Evolutionary conservation across 2,888 invertebrate genomes (phyloP).

Genomic region (Ochropleura leucogaster): DNA sequence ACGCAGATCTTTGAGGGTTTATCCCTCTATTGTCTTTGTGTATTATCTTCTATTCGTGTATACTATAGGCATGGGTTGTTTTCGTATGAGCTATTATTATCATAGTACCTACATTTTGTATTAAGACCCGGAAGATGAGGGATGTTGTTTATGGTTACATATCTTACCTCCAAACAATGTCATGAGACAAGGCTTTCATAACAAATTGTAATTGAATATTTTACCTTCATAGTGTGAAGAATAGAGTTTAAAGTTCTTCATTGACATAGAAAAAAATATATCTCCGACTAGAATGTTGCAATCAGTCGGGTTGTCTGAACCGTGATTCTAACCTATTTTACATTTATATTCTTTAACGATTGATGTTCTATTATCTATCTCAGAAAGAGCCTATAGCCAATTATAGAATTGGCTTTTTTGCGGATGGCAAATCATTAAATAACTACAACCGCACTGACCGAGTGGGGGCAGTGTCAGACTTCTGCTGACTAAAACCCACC

Average conservation of each 20-base stretch:
- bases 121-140: not conserved
- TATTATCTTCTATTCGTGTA: not conserved
- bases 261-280: not conserved
- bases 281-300: not conserved
- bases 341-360: no score
- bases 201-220: not conserved
- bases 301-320: no score
- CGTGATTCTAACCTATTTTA: no score
- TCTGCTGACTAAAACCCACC: no score
- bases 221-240: not conserved
- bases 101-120: constrained; percentile 5
- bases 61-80: not conserved
- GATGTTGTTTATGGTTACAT: not conserved
- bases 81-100: not conserved
- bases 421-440: no score
- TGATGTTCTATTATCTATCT: no score
- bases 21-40: not conserved
- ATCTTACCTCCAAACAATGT: not conserved
- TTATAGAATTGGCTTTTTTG: no score
- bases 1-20: constrained; percentile 9
- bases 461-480: no score
- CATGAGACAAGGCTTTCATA: not conserved
- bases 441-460: no score
- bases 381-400: no score
- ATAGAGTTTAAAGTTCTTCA: not conserved